Percentiles rank a stretch among this genome's conserved stretches.
Conservation (phyloP, 2,888 invertebrate genomes). For the Chaitophorus viminalis region DNA sequence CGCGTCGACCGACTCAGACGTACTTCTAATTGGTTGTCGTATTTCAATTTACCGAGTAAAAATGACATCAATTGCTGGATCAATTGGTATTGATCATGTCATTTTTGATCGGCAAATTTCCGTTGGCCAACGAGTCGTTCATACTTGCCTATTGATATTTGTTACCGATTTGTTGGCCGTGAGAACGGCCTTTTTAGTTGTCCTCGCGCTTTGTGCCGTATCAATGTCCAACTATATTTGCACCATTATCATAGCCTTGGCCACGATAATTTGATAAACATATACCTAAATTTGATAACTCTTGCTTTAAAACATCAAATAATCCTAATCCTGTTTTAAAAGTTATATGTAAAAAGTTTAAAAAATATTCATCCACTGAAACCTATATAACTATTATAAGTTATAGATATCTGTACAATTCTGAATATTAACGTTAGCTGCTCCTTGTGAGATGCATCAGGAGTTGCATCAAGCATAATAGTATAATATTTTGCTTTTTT, state of each 20-base stretch:
- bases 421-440: conserved; percentile 21
- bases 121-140: no score
- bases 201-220: no score
- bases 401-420: conserved; percentile 21
- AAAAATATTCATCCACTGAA: conserved; percentile 16
- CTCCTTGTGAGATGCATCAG: conserved; percentile 8
- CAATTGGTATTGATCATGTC: no score
- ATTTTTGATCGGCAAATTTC: no score
- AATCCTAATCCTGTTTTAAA: conserved; percentile 30
- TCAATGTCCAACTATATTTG: conserved; percentile 25
- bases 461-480: conserved; percentile 4
- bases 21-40: no score
- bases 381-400: neutral
- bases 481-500: conserved; percentile 17
- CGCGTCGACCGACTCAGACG: no score
- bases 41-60: no score
- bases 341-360: conserved; percentile 27
- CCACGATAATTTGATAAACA: conserved; percentile 27
- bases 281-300: conserved; percentile 2
- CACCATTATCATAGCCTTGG: conserved; percentile 24
- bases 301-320: conserved; percentile 23
- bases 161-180: no score
- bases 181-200: no score
- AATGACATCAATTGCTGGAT: no score
- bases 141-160: no score